A percentile compares a stretch with the other conserved stretches of the same genome.
These are phyloP conservation scores for Oplegnathus fasciatus DNA, from an alignment of 2,113 vertebrate species.

Conservation along the genomic window DNA sequence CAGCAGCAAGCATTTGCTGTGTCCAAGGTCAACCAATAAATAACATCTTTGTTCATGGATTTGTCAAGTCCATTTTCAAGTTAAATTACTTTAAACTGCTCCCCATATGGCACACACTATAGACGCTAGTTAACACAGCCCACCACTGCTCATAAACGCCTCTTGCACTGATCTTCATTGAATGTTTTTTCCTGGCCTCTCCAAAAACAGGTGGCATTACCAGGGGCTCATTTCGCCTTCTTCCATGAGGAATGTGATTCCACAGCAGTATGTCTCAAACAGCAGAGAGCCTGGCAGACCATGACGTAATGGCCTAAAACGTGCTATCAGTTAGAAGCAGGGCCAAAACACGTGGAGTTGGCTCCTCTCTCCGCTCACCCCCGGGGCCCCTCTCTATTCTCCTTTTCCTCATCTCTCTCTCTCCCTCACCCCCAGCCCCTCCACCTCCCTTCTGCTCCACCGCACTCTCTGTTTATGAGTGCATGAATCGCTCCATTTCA, in stretches of 20 bases:
- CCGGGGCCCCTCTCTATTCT: conserved; percentile 66
- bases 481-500: conserved; percentile 79
- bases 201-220: conserved; percentile 67
- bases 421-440: conserved; percentile 44
- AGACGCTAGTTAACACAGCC: conserved; percentile 13
- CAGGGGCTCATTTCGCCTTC: conserved; percentile 31
- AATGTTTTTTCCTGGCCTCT: conserved; percentile 2
- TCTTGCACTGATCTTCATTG: conserved; percentile 12
- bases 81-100: conserved; percentile 20
- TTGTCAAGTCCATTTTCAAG: conserved; percentile 20
- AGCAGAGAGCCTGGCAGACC: conserved; percentile 56
- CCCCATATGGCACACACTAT: conserved; percentile 8
- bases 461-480: conserved; percentile 77
- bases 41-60: conserved; percentile 13
- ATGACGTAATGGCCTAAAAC: conserved; percentile 75
- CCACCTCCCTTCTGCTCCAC: conserved; percentile 76
- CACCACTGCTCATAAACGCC: conserved; percentile 6
- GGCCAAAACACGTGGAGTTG: conserved; percentile 77
- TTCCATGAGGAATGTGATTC: conserved; percentile 56
- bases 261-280: conserved; percentile 60
- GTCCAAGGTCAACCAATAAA: conserved; percentile 3
- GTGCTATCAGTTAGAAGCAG: conserved; percentile 68
- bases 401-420: conserved; percentile 55
- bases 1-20: neutral
- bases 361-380: conserved; percentile 63